These are phyloP conservation scores for Clamator glandarius DNA, from an alignment of 2,797 vertebrate species.

Conservation along the genomic window DNA sequence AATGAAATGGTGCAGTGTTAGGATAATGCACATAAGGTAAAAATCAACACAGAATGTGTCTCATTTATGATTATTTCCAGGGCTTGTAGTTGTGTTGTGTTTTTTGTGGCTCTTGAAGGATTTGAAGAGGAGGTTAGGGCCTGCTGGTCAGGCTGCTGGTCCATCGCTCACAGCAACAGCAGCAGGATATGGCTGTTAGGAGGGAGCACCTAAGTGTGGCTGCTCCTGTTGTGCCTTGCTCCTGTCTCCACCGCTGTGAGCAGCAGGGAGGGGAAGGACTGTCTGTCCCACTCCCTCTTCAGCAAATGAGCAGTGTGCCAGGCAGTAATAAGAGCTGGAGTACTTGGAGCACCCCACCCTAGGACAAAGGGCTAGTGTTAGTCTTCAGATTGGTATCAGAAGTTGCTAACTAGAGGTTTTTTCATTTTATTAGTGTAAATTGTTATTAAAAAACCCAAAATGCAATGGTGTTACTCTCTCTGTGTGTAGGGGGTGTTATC, in stretches of 20 bases:
- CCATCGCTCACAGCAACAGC: background rate
- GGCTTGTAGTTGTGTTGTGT: background rate
- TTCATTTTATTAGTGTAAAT: background rate
- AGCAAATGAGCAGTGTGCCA: background rate
- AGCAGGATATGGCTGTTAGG: background rate
- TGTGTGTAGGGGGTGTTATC: background rate
- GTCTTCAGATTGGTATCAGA: background rate
- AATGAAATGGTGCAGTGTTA: background rate
- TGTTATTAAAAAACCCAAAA: background rate
- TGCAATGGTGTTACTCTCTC: rapidly evolving
- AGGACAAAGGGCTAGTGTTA: background rate
- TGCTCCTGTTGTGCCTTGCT: background rate
- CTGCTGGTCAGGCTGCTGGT: background rate
- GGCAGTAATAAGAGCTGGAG: background rate
- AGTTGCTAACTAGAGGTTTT: background rate
- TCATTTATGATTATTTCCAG: background rate
- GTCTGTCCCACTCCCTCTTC: background rate
- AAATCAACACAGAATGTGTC: background rate
- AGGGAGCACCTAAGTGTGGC: background rate
- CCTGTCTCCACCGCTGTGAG: rapidly evolving
- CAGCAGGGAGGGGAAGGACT: background rate
- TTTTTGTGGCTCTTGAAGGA: background rate
- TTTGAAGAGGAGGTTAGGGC: background rate
- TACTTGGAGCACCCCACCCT: background rate
- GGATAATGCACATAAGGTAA: background rate